These are phyloP conservation scores for Scolopax bukidnonensis DNA, from an alignment of 2,797 vertebrate genomes.

Conservation along the genomic window DNA sequence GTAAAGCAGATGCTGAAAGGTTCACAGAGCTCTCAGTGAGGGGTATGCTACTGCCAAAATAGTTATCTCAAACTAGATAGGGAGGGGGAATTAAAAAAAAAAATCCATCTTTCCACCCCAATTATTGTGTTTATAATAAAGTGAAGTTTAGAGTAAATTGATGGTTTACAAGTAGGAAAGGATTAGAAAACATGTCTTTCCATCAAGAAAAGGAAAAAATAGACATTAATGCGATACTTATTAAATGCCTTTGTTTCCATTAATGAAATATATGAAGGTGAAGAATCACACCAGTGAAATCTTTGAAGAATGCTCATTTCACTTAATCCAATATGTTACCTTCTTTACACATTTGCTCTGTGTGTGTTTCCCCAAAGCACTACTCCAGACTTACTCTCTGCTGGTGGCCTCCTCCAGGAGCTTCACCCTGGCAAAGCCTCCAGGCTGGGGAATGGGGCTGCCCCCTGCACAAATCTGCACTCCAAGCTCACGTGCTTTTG, in stretches of 20 bases:
- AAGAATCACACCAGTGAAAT: neutral
- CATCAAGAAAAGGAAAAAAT: neutral
- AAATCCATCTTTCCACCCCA: neutral
- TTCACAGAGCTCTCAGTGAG: neutral
- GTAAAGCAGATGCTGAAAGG: neutral
- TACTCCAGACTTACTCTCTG: neutral
- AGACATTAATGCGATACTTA: neutral
- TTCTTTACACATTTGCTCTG: neutral
- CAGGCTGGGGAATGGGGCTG: neutral
- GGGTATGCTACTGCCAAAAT: neutral
- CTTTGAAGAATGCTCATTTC: neutral
- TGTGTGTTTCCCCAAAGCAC: neutral
- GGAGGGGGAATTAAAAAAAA: too few species aligned
- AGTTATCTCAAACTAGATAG: rapidly evolving
- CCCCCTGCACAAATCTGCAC: rapidly evolving
- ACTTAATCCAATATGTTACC: neutral
- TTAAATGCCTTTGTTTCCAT: neutral
- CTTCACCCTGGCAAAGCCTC: neutral
- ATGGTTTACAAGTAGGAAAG: neutral
- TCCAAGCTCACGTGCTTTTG: neutral
- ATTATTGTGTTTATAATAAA: neutral
- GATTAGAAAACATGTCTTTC: neutral
- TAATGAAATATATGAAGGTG: neutral
- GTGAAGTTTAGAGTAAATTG: neutral
- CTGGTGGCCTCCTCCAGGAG: neutral